Conservation (phyloP, 2,888 invertebrate species). For the Thalpophila matura region DNA sequence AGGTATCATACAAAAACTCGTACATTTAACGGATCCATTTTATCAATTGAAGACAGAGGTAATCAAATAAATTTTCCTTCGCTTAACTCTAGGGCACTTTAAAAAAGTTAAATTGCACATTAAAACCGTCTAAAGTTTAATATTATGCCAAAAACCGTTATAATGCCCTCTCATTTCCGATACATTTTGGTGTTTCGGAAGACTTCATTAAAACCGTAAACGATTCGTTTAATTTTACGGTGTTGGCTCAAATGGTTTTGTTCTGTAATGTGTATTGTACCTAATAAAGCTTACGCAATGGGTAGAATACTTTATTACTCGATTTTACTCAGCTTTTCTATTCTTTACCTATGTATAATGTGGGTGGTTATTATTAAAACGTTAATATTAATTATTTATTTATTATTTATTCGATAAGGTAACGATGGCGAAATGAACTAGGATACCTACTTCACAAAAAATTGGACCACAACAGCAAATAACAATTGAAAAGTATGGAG, state of each 20-base stretch:
- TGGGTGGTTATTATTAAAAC: not conserved
- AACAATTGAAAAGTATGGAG: too few species aligned
- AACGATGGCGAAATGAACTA: too few species aligned
- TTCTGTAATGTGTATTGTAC: slow-evolving; percentile 38
- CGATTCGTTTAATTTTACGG: slow-evolving; percentile 74
- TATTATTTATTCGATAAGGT: too few species aligned
- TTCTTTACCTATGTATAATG: not conserved
- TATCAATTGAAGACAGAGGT: slow-evolving; percentile 27
- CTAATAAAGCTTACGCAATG: slow-evolving; percentile 7
- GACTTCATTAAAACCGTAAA: slow-evolving; percentile 78
- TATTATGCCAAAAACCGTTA: slow-evolving; percentile 67
- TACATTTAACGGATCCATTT: slow-evolving; percentile 32
- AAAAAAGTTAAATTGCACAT: slow-evolving; percentile 76
- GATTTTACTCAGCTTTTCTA: not conserved
- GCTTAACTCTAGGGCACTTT: slow-evolving; percentile 53
- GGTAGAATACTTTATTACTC: slow-evolving; percentile 18
- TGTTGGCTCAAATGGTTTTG: slow-evolving; percentile 64
- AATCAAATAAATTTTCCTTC: slow-evolving; percentile 44
- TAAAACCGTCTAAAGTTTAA: slow-evolving; percentile 71
- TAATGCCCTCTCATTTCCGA: slow-evolving; percentile 70
- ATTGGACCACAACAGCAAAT: too few species aligned
- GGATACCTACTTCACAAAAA: too few species aligned
- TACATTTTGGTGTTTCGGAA: slow-evolving; percentile 74
- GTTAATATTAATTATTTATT: not conserved
- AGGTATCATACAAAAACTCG: slow-evolving; percentile 10